phyloP scores from a whole-genome alignment of 2,888 invertebrate genomes.

The Agonopterix arenella region DNA sequence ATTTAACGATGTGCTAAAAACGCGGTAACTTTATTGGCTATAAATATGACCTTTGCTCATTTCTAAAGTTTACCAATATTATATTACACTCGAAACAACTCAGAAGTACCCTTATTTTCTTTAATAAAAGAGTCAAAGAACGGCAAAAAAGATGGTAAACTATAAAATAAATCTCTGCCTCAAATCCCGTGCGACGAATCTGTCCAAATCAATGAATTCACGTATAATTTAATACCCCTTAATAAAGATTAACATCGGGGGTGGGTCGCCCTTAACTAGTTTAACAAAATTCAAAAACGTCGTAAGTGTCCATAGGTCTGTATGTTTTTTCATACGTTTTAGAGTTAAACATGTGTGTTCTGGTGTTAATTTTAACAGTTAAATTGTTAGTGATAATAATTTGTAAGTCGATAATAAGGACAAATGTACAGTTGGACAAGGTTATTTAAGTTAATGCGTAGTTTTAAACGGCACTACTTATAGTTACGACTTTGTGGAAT shows the following conservation, averaged over 20 bases:
- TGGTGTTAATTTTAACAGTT: conserved; percentile 28
- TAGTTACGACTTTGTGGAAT: too few relatives aligned
- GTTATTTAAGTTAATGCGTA: conserved; percentile 25
- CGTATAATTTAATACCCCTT: conserved; percentile 51
- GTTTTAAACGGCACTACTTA: conserved; percentile 12
- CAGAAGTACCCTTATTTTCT: neutral
- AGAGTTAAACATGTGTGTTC: neutral
- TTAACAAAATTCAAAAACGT: conserved; percentile 19
- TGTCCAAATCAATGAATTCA: conserved; percentile 47
- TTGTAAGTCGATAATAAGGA: conserved; percentile 16
- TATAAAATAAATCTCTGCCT: conserved; percentile 26
- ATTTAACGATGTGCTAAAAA: too few relatives aligned
- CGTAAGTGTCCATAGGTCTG: conserved; percentile 13
- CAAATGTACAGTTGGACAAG: conserved; percentile 25
- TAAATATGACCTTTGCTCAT: neutral
- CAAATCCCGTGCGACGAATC: conserved; percentile 48
- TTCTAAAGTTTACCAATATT: neutral
- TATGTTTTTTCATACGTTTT: too few relatives aligned
- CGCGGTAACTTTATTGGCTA: too few relatives aligned
- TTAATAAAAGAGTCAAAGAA: conserved; percentile 1
- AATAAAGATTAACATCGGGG: conserved; percentile 64
- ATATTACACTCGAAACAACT: neutral
- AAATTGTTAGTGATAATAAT: conserved; percentile 27
- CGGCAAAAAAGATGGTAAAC: conserved; percentile 18
- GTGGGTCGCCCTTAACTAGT: conserved; percentile 29